Base-by-base conservation (phyloP, 2,797 vertebrate species). In the Schizopygopsis malacanthus region DNA sequence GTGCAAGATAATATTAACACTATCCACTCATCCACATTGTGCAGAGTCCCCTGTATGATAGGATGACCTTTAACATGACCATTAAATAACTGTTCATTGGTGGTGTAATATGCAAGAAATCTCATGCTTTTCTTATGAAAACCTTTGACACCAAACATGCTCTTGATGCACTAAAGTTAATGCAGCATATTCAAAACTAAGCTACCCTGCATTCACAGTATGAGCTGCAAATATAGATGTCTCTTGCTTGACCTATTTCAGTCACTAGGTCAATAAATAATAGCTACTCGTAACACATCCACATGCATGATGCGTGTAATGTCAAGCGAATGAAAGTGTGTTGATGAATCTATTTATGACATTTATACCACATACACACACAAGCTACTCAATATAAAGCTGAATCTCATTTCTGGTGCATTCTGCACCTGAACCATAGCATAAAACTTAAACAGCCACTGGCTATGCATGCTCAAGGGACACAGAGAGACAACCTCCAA, bases 381-480 rank as follows among this genome's bases (percentile, higher is more conserved):
- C 39, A 82, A 69, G 37, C 16, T 52, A 52, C n/a, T 78, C 22
- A 12, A 41, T 67, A 67, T 52, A 69, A 16, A 69, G 37, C 43
- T 3, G 5, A 84, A 69, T 41, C 45, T 84, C 37, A 84, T 80
- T 84, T 73, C 25, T 28, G 22, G 16, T 25, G 33, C 45, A 82
- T 65, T 70, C 22, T 50, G 50, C 76, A 76, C 37, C 41, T 63
- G 71, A 28, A 79, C 59, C 13, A 0, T 22, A 65, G 75, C 43
- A 18, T 25, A 20, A 61, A 82, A 61, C 67, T 59, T 70, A 59
- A 84, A 79, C 83, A 85, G 65, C 83, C 76, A 85, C 50, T 79
- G 76, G 83, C 83, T 76, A 71, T 69, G 47, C 61, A 39, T 20
- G 76, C 69, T 87, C 59, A 33, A 13, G 78, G 82, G 77, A 77